A percentile compares a stretch with the other conserved stretches of the same genome.
These are phyloP conservation scores for Cotesia congregata DNA, from an alignment of 2,888 invertebrate genomes.

Conservation along the genomic window DNA sequence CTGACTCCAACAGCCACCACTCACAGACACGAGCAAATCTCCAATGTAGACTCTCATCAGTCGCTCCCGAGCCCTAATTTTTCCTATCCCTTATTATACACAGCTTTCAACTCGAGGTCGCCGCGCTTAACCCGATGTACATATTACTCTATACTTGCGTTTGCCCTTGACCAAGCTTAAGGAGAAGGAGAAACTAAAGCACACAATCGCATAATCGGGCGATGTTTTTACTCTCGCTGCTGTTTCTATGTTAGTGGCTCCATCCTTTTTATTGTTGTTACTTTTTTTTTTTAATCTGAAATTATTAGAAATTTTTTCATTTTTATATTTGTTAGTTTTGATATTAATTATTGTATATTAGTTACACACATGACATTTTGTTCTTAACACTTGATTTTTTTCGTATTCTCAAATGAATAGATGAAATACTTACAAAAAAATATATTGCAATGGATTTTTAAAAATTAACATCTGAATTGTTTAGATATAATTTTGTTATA, in stretches of 20 bases:
- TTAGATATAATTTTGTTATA: no score
- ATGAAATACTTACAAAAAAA: no score
- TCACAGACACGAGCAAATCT: not conserved
- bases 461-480: no score
- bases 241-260: not conserved
- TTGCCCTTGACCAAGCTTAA: not conserved
- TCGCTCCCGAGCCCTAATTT: not conserved
- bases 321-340: no score
- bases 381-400: no score
- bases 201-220: not conserved
- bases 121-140: not conserved
- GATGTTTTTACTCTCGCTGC: not conserved
- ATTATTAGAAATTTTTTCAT: no score
- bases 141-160: not conserved
- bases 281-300: no score
- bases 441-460: no score
- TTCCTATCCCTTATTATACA: not conserved
- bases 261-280: not conserved
- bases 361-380: no score
- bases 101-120: not conserved
- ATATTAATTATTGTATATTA: no score
- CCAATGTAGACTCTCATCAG: not conserved
- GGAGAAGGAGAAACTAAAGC: constrained; percentile 1
- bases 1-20: not conserved
- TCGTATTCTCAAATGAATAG: no score